A percentile compares a stretch with the other conserved stretches of the same genome.
These are phyloP conservation scores for Festucalex cinctus DNA, from an alignment of 2,113 vertebrate species.

Conservation along the genomic window DNA sequence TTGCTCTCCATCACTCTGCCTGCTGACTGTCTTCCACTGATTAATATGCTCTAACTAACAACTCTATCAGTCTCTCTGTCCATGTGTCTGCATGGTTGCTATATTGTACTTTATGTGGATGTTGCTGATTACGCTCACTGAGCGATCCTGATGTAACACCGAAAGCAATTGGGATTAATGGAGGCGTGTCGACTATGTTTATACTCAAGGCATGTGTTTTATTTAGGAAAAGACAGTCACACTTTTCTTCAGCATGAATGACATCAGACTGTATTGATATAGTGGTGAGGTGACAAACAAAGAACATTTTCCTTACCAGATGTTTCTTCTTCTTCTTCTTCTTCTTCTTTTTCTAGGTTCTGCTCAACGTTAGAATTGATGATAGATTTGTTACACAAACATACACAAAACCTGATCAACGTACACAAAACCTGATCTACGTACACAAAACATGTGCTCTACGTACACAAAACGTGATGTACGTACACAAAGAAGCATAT, in stretches of 20 bases:
- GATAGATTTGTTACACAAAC: too few species aligned
- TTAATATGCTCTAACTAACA: slow-evolving; percentile 31
- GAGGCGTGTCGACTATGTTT: background rate
- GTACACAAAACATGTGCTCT: too few species aligned
- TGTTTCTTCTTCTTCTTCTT: background rate
- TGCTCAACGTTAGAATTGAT: background rate
- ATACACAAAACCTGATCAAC: too few species aligned
- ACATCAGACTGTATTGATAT: background rate
- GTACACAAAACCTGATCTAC: too few species aligned
- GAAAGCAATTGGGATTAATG: background rate
- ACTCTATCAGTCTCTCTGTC: background rate
- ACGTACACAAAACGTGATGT: too few species aligned
- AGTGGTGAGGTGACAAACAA: background rate
- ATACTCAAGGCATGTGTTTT: background rate
- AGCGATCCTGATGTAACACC: background rate
- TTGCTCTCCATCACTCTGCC: slow-evolving; percentile 36
- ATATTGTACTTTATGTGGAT: background rate
- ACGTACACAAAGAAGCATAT: too few species aligned
- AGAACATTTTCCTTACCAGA: background rate
- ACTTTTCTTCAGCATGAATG: background rate
- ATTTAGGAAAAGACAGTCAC: background rate
- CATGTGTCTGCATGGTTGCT: background rate
- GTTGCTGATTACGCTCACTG: background rate
- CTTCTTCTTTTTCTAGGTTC: background rate
- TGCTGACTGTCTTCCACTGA: slow-evolving; percentile 31